Evolutionary conservation across 1,140 invertebrate species (phyloP), one percentile per base, ranked within the genome.

Genomic region (Pygmarrhopalites habei): DNA sequence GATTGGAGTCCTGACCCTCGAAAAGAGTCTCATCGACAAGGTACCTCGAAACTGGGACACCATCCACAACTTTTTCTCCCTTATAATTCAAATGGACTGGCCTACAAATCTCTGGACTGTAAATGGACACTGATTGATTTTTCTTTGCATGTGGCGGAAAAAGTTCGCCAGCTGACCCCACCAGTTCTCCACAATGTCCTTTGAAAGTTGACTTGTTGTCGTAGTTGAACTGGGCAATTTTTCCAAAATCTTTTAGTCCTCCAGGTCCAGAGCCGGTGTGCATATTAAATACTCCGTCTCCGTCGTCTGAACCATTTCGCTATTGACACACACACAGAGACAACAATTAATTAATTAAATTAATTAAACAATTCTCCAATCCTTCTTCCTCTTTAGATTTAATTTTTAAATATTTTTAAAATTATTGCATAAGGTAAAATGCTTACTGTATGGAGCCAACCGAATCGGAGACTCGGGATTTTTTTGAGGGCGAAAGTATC

Each of bases 361-460:
- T n/a, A n/a, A n/a, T n/a, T n/a, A n/a, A n/a, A n/a, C n/a, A n/a
- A n/a, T n/a, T n/a, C n/a, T n/a, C n/a, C n/a, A n/a, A n/a, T n/a
- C n/a, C n/a, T n/a, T n/a, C n/a, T n/a, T n/a, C n/a, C n/a, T n/a
- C n/a, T n/a, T n/a, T n/a, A n/a, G n/a, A n/a, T n/a, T n/a, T n/a
- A n/a, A n/a, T n/a, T n/a, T n/a, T n/a, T n/a, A n/a, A n/a, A n/a
- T n/a, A n/a, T n/a, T n/a, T 51, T n/a, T n/a, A n/a, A n/a, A n/a
- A n/a, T n/a, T n/a, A n/a, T n/a, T n/a, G 7, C 35, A 35, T 30
- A 32, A 30, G 28, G 19, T 2, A 10, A 1, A 32, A 23, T n/a
- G 43, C 30, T 76, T 79, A 90, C 88, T 75, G 81, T 80, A 74
- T 89, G 90, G 76, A 91, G 89, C 81, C 87, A 85, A 25, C 86